phyloP scores from a whole-genome alignment of 2,113 vertebrate species.

The Mus pahari region DNA sequence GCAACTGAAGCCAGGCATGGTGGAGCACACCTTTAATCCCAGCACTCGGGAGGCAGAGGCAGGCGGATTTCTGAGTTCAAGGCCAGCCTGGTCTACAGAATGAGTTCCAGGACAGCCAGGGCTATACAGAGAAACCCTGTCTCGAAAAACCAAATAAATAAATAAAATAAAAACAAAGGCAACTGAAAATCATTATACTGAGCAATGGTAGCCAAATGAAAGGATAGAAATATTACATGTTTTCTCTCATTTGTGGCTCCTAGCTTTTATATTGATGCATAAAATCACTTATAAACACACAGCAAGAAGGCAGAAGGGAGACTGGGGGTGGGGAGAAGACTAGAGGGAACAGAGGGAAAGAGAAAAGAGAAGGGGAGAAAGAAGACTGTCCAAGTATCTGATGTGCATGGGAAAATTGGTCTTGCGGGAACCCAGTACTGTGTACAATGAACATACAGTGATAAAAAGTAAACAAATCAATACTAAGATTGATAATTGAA shows the following conservation, averaged over 20 bases:
- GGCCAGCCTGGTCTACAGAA: too few relatives aligned
- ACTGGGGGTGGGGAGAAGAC: background rate
- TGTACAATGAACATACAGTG: background rate
- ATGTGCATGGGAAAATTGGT: too few relatives aligned
- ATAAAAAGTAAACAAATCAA: slow-evolving; percentile 8
- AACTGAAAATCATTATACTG: background rate
- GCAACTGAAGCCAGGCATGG: too few relatives aligned
- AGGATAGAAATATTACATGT: background rate
- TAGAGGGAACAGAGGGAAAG: too few relatives aligned
- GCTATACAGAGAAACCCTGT: too few relatives aligned
- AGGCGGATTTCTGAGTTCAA: too few relatives aligned
- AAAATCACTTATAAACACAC: background rate
- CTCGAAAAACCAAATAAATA: too few relatives aligned
- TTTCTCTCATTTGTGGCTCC: background rate
- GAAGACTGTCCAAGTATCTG: background rate
- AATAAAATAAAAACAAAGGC: too few relatives aligned
- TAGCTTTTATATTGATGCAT: background rate
- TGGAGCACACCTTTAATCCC: too few relatives aligned
- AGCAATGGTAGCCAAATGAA: background rate
- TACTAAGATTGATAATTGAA: background rate
- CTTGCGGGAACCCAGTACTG: background rate
- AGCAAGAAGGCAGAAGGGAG: background rate
- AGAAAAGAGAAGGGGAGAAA: background rate
- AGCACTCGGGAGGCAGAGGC: too few relatives aligned
- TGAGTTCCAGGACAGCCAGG: too few relatives aligned